A percentile compares a stretch with the other conserved stretches of the same genome.
phyloP scores from a whole-genome alignment of 1,140 invertebrate species.

The Amphibalanus amphitrite region DNA sequence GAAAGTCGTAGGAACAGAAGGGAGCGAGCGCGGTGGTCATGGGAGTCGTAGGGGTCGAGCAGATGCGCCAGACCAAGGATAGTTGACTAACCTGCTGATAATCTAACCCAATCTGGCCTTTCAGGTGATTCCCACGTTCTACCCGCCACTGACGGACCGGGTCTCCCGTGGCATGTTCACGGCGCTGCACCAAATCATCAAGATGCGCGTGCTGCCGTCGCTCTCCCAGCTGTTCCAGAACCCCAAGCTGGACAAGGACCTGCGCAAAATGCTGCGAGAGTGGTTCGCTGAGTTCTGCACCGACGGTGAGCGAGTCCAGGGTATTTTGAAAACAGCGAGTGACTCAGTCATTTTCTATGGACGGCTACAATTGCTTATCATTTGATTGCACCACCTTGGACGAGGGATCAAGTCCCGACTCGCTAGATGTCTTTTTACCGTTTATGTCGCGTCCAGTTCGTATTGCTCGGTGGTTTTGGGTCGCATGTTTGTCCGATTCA shows the following conservation, averaged over 20 bases:
- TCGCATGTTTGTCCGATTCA: too few species aligned
- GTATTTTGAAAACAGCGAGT: background rate
- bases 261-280: constrained; percentile 65
- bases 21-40: too few species aligned
- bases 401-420: background rate
- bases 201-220: constrained; percentile 79
- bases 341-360: constrained; percentile 4
- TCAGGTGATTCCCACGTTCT: constrained; percentile 85
- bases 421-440: too few species aligned
- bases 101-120: background rate
- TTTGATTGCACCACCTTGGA: background rate
- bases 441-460: too few species aligned
- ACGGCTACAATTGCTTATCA: background rate
- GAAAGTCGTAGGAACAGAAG: too few species aligned
- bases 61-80: constrained; percentile 13
- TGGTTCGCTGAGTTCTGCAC: constrained; percentile 82
- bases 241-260: constrained; percentile 73
- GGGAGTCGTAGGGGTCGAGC: too few species aligned
- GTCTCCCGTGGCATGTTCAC: constrained; percentile 77
- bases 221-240: constrained; percentile 83
- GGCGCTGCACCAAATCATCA: constrained; percentile 79
- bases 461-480: too few species aligned
- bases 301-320: constrained; percentile 11
- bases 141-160: constrained; percentile 60
- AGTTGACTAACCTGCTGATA: background rate